A percentile compares a stretch with the other conserved stretches of the same genome.
These are phyloP conservation scores for Myocastor coypus DNA, from an alignment of 2,113 vertebrate genomes.

Conservation along the genomic window DNA sequence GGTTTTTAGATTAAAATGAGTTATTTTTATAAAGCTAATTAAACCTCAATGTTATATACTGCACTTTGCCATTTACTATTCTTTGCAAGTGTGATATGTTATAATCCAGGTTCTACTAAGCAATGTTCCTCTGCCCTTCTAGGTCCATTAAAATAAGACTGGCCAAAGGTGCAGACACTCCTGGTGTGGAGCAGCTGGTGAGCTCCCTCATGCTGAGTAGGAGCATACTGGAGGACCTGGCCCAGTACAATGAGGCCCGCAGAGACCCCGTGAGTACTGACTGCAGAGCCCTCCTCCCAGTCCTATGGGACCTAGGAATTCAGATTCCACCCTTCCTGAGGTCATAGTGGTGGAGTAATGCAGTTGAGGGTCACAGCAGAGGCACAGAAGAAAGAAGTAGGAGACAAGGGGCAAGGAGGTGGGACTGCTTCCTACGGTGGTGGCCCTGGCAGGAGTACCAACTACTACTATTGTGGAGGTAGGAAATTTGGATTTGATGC, in stretches of 20 bases:
- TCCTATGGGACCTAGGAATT: not conserved
- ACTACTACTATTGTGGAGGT: not conserved
- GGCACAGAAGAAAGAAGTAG: not conserved
- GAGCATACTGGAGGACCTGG: constrained; percentile 89
- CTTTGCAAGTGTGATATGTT: not conserved
- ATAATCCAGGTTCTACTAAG: not conserved
- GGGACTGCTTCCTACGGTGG: not conserved
- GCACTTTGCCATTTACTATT: not conserved
- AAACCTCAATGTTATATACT: not conserved
- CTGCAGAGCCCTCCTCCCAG: not conserved
- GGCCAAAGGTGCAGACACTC: constrained; percentile 85
- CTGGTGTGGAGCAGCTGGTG: constrained; percentile 87
- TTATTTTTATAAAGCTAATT: constrained; percentile 46
- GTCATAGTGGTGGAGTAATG: not conserved
- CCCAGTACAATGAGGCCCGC: constrained; percentile 83
- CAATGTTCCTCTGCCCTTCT: constrained; percentile 31
- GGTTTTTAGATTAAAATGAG: constrained; percentile 19
- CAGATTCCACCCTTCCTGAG: not conserved
- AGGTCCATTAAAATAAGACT: constrained; percentile 91
- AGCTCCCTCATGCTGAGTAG: constrained; percentile 82
- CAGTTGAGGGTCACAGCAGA: not conserved
- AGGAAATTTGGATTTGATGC: not conserved
- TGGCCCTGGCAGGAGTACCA: not conserved
- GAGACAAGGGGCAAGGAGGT: not conserved
- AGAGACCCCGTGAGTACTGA: constrained; percentile 89